Evolutionary conservation across 2,797 vertebrate genomes (phyloP).

Genomic region (Helarctos malayanus): DNA sequence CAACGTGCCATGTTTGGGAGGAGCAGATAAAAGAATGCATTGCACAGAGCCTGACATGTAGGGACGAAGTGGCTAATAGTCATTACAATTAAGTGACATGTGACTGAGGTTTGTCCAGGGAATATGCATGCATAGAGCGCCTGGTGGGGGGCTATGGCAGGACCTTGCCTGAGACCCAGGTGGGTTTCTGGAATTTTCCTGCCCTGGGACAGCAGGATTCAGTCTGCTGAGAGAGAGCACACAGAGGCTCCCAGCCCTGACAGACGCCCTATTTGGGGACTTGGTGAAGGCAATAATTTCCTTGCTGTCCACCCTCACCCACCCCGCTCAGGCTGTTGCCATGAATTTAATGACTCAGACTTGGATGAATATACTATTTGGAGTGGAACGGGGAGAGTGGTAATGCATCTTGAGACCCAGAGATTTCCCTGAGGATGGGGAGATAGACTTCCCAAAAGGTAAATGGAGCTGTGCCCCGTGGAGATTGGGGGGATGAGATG

Average conservation of each 20-base stretch:
- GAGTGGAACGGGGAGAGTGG: neutral
- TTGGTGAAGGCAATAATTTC: neutral
- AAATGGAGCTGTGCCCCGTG: neutral
- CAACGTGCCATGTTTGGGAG: neutral
- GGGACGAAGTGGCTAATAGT: neutral
- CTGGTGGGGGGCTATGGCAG: neutral
- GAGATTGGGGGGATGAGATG: neutral
- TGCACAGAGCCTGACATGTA: neutral
- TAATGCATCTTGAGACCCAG: constrained; percentile 2
- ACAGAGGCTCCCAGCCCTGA: neutral
- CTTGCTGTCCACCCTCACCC: neutral
- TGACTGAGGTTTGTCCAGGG: neutral
- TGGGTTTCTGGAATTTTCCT: neutral
- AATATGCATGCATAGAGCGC: neutral
- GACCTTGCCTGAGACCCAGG: neutral
- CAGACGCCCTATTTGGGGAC: neutral
- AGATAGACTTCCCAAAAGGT: constrained; percentile 30
- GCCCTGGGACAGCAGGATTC: neutral
- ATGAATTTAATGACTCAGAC: neutral
- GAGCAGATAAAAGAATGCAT: too few species aligned
- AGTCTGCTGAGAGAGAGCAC: neutral
- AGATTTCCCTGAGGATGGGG: neutral
- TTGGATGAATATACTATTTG: neutral
- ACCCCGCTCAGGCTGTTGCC: neutral
- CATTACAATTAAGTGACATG: neutral